Conservation (phyloP, 2,113 vertebrate genomes). For the Trinectes maculatus region DNA sequence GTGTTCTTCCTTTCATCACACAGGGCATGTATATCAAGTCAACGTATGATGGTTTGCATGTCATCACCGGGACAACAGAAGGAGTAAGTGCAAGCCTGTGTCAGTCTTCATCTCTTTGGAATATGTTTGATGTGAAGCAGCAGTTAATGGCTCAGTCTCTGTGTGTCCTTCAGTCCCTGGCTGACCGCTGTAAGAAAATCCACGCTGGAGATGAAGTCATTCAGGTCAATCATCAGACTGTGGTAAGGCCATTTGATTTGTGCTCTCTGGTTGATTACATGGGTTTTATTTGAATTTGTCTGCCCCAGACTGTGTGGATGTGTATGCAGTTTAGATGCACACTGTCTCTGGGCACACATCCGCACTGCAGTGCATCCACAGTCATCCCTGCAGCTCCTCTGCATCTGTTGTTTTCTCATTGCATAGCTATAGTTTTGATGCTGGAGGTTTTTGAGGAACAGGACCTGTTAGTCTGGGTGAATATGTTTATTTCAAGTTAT, state of each 20-base stretch:
- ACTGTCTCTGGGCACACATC: no score
- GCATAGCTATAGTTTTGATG: no score
- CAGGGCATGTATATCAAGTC: slow-evolving; percentile 98
- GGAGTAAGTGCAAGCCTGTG: slow-evolving; percentile 84
- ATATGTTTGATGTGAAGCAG: neutral
- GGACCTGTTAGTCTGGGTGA: no score
- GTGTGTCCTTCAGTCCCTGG: slow-evolving; percentile 75
- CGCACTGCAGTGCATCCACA: slow-evolving; percentile 1
- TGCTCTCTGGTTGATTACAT: neutral
- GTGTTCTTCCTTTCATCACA: slow-evolving; percentile 3
- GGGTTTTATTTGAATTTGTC: slow-evolving; percentile 1
- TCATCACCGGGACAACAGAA: slow-evolving; percentile 96
- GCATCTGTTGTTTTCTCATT: neutral
- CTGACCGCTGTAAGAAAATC: slow-evolving; percentile 86
- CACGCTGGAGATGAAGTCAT: slow-evolving; percentile 86
- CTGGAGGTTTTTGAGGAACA: no score
- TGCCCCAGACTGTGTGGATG: neutral
- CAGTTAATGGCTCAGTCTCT: slow-evolving; percentile 27
- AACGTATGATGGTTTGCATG: slow-evolving; percentile 93
- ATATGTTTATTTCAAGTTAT: no score
- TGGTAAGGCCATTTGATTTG: slow-evolving; percentile 67
- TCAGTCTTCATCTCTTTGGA: slow-evolving; percentile 14
- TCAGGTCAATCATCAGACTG: slow-evolving; percentile 86
- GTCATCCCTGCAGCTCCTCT: neutral
- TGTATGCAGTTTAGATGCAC: neutral